phyloP scores from a whole-genome alignment of 2,797 vertebrate species.

The Varecia variegata region DNA sequence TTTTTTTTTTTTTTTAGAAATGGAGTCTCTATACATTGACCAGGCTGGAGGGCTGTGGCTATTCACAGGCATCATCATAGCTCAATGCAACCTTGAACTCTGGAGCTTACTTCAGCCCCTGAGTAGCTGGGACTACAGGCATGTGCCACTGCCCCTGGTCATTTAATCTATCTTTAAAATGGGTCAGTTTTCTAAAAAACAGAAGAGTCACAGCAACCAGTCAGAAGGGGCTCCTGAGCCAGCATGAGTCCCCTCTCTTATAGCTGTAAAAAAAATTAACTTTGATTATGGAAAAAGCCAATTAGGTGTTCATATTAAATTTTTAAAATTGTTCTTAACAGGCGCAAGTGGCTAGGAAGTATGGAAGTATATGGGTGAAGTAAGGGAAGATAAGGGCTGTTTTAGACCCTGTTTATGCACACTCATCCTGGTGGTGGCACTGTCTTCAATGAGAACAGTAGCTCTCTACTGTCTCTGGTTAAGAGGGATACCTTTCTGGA shows the following conservation, averaged over 20 bases:
- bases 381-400: not conserved
- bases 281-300: not conserved
- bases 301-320: not conserved
- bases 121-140: too few species aligned
- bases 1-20: too few species aligned
- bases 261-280: not conserved
- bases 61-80: too few species aligned
- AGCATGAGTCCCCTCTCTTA: not conserved
- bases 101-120: too few species aligned
- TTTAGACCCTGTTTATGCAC: too few species aligned
- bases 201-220: not conserved
- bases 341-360: not conserved
- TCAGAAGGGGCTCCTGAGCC: not conserved
- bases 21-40: too few species aligned
- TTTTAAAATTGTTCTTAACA: not conserved
- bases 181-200: not conserved
- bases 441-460: not conserved
- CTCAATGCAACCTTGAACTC: too few species aligned
- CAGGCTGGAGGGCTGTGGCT: too few species aligned
- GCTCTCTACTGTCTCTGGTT: not conserved
- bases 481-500: not conserved
- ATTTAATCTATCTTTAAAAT: not conserved
- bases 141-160: not conserved
- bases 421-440: not conserved
- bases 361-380: not conserved